Evolutionary conservation across 2,113 vertebrate species (phyloP).

Genomic region (Pituophis catenifer): DNA sequence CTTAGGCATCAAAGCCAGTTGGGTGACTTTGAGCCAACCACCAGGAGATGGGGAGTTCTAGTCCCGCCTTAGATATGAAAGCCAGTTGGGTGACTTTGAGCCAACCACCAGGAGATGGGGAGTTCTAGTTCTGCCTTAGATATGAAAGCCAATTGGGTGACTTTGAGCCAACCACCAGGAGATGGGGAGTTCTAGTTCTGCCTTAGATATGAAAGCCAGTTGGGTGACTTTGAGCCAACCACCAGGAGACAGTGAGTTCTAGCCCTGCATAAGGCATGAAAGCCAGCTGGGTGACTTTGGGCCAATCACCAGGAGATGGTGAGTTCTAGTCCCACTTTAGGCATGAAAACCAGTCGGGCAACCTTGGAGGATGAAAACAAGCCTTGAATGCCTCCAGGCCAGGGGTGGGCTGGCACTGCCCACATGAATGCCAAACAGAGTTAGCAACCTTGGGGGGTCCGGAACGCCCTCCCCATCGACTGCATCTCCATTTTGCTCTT

Average conservation of each 20-base stretch:
- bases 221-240: no score
- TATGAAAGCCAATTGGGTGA: neutral
- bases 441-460: neutral
- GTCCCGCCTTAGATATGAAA: neutral
- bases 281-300: no score
- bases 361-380: neutral
- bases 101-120: no score
- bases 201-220: no score
- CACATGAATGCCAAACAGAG: neutral
- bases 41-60: no score
- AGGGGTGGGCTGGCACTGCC: neutral
- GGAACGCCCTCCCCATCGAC: neutral
- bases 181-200: no score
- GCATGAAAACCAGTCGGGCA: neutral
- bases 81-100: no score
- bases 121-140: neutral
- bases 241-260: no score
- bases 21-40: no score
- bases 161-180: no score
- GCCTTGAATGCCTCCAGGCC: neutral
- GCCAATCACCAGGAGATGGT: no score
- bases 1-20: no score
- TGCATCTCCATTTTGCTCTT: neutral
- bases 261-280: accelerated
- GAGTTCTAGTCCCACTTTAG: neutral